Evolutionary conservation across 2,113 vertebrate species (phyloP), one percentile per base, ranked within the genome.

Genomic region (Nesogale talazaci): DNA sequence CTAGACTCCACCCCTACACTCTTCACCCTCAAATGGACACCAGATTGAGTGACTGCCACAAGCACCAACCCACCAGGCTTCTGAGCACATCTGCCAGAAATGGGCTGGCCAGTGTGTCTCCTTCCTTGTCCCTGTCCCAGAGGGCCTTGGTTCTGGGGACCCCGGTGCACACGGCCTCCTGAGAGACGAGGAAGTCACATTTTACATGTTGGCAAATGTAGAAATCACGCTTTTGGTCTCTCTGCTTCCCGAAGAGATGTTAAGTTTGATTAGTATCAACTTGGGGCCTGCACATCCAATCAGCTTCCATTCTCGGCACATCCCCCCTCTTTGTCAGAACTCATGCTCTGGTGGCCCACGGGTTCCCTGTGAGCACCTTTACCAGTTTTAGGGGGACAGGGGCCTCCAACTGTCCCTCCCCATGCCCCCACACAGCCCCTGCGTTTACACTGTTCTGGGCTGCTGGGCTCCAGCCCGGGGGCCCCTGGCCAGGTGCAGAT

Each of bases 201-300:
- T 59, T 69, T 31, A n/a, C 0, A 2, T 31, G 72, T 79, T 57
- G 83, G 63, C 29, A 72, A 63, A 83, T 27, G 34, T 52, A 52
- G 46, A 52, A 52, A 5, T 52, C 46, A 11, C 46, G 2, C 46
- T 52, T 12, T 52, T 25, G 78, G 42, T 81, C 65, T 75, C 80
- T 89, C 63, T 72, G 82, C 42, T 67, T 86, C 81, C 46, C 27
- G 83, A 74, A 91, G 72, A 91, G 83, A 79, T 1, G 9, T 42
- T 42, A 52, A 34, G 31, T 91, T 88, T 78, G 52, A 36, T 42
- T 52, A 61, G 22, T 42, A 22, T 36, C 27, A n/a, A 61, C 25
- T 83, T 72, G 63, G 61, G 70, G 40, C 27, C 52, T 59, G 27
- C 9, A 65, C 67, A 72, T 83, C 78, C 20, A 34, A 23, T 27